Evolutionary conservation across 2,113 vertebrate genomes (phyloP), one percentile per base, ranked within the genome.

Genomic region (Sterrhoptilus dennistouni): DNA sequence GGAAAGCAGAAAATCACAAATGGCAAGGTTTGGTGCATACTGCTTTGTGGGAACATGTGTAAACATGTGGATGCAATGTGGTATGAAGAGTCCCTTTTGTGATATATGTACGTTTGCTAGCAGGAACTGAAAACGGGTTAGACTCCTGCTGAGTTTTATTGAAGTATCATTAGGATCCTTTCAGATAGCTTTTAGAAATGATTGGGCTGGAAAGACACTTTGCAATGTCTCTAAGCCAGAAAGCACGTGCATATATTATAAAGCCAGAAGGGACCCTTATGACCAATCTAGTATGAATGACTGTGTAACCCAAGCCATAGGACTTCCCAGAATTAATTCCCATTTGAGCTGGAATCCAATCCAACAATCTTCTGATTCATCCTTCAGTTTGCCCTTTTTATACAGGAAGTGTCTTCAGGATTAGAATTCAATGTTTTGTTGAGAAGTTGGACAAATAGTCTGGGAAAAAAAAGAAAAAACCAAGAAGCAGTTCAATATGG

Each of bases 401-500:
- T 35, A 75, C 72, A 90, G 86, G 76, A 94, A 89, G 42, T 89
- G 47, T 95, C 89, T 84, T 89, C 89, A 76, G 64, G 29, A 70
- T 70, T 59, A 74, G 47, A 92, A 92, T 59, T 97, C 95, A 97
- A 59, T 70, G 86, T 85, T 96, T 97, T 81, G 95, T 93, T 95
- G 96, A 93, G 29, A 90, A 95, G 79, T 96, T 96, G 93, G 96
- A 93, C 91, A 96, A 95, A 50, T 70, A 95, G 33, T 95, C 95
- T 97, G 95, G 21, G 70, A 75, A 76, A 47, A 40, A 35, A 40
- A 35, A 60, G 10, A 12, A 49, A 70, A 84, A 69, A 90, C 2
- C 9, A 78, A 86, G 27, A 53, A 80, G 35, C 18, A 53, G 52
- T 84, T 93, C 75, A 94, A 18, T 74, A 68, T 12, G 47, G 64